Base-by-base conservation (phyloP, 2,113 vertebrate species). In the Ammospiza nelsoni region DNA sequence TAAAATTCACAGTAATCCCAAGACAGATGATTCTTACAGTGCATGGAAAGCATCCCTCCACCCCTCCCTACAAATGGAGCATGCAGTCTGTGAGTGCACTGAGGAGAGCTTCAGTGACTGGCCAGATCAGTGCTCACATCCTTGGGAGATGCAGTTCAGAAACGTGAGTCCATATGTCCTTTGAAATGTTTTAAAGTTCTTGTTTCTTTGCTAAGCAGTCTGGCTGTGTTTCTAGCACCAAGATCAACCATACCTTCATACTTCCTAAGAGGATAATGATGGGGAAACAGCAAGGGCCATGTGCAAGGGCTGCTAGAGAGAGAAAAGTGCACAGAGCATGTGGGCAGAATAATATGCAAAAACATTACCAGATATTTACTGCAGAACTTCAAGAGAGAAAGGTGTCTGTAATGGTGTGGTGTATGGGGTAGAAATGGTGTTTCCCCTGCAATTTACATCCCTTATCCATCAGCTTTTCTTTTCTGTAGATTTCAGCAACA, bases 1-100 rank as follows among this genome's bases (percentile, higher is more conserved):
- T 62, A 39, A 89, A 91, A 94, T 81, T 80, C 82, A 77, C 82
- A 80, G 75, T 74, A 94, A 78, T 95, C 92, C 90, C 94, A 86
- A 74, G 90, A 15, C 24, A 92, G 69, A 80, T 85, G 35, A 63
- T 77, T 66, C 81, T 87, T 90, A 41, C 78, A 63, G 63, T 31
- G 18, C 33, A 44, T 61, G 68, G 92, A 91, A 93, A 91, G 76
- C 85, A 91, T 90, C 68, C 39, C 39, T 77, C 61, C 61, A 67
- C 79, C 48, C 68, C 82, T 96, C 93, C 85, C 82, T 91, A 68
- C 67, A 41, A 79, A 69, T 19, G 78, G 67, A 80, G 72, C 12
- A 1, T 29, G 59, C 27, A 28, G 54, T 15, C 54, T 69, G 43
- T 2, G 16, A 77, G 52, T 55, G 29, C 51, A 9, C 46, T 5